Percentiles rank a stretch among this genome's conserved stretches.
phyloP scores from a whole-genome alignment of 2,888 invertebrate species.

The Agrochola circellaris region DNA sequence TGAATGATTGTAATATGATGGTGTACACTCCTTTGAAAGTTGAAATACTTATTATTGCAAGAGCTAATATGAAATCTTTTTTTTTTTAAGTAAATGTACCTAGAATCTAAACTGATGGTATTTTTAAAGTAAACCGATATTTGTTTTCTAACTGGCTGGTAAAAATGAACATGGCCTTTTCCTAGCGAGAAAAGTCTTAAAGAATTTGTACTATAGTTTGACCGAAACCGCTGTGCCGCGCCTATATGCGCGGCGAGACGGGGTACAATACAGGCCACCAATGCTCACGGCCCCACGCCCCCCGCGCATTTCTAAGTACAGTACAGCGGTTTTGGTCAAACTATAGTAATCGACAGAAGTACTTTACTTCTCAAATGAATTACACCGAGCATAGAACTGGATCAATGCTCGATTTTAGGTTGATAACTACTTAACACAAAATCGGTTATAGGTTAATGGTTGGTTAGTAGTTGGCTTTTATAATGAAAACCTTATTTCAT shows the following conservation, averaged over 20 bases:
- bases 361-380: too few species aligned
- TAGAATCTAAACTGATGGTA: too few species aligned
- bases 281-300: too few species aligned
- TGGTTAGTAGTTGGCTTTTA: neutral
- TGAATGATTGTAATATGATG: slow-evolving; percentile 40
- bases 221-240: too few species aligned
- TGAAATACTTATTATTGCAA: neutral
- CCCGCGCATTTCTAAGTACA: too few species aligned
- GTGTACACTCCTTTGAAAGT: neutral
- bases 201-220: neutral
- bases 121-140: neutral
- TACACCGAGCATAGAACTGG: neutral
- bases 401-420: neutral
- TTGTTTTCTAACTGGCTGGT: neutral
- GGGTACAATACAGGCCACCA: too few species aligned
- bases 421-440: neutral
- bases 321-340: too few species aligned
- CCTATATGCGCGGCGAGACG: too few species aligned
- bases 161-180: too few species aligned
- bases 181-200: neutral
- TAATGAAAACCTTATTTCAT: neutral
- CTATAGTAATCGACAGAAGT: neutral
- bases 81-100: neutral
- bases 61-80: too few species aligned
- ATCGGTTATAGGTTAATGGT: too few species aligned